A percentile compares a stretch with the other conserved stretches of the same genome.
These are phyloP conservation scores for Ametastegia equiseti DNA, from an alignment of 2,888 invertebrate genomes.

Conservation along the genomic window DNA sequence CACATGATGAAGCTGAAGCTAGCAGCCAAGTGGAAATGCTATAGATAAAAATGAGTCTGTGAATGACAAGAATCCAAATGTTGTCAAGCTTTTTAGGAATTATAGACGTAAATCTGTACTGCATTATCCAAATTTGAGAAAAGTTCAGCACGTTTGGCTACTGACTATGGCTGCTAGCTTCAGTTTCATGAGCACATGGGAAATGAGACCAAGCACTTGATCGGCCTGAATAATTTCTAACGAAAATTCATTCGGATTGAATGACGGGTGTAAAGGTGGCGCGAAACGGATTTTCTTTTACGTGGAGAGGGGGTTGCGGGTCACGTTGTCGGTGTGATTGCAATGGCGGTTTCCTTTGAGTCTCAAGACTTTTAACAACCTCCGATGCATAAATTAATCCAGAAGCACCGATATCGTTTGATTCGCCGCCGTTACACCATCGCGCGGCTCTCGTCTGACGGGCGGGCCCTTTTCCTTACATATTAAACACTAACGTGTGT, in stretches of 20 bases:
- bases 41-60: no score
- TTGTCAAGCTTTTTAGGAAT: no score
- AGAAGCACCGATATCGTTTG: slow-evolving; percentile 75
- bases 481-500: not conserved
- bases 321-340: slow-evolving; percentile 63
- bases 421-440: slow-evolving; percentile 68
- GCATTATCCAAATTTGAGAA: no score
- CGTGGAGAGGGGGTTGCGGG: not conserved
- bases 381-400: slow-evolving; percentile 75
- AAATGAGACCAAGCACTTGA: no score
- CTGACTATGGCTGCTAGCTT: no score
- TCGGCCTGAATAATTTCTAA: not conserved
- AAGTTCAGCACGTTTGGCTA: no score
- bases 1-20: no score
- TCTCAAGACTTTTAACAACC: slow-evolving; percentile 73
- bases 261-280: not conserved
- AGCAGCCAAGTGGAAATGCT: no score
- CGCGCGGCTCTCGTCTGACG: slow-evolving; percentile 56
- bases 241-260: not conserved
- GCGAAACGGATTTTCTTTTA: not conserved
- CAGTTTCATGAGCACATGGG: no score
- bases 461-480: slow-evolving; percentile 46
- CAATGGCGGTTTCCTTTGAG: slow-evolving; percentile 72
- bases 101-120: no score
- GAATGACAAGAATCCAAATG: no score